Percentiles rank a stretch among this genome's conserved stretches.
phyloP scores from a whole-genome alignment of 2,113 vertebrate genomes.

The Tapirus terrestris region DNA sequence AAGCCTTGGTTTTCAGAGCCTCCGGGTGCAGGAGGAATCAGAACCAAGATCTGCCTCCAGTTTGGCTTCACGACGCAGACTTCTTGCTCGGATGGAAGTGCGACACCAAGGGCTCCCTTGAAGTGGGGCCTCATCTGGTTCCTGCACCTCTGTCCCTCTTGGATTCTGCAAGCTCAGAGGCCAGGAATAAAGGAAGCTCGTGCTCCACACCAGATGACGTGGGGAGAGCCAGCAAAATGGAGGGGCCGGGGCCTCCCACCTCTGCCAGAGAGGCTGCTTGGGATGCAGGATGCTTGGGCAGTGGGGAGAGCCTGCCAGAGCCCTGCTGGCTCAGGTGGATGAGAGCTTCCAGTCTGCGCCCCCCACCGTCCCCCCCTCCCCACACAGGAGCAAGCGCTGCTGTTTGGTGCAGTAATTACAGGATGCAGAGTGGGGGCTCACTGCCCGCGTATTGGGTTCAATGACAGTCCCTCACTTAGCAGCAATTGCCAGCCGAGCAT shows the following conservation, averaged over 20 bases:
- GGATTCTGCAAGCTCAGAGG: not conserved
- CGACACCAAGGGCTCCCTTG: not conserved
- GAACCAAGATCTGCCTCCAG: not conserved
- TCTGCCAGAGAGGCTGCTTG: not conserved
- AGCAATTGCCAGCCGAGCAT: constrained; percentile 71
- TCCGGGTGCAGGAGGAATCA: not conserved
- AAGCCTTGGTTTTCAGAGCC: not conserved
- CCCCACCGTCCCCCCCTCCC: not conserved
- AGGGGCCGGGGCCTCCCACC: not conserved
- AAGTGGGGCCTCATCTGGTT: not conserved
- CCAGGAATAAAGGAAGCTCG: not conserved
- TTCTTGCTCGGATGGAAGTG: rapidly evolving
- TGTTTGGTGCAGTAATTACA: constrained; percentile 76
- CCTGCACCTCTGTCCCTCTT: not conserved
- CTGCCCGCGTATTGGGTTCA: constrained; percentile 11
- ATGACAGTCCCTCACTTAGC: constrained; percentile 75
- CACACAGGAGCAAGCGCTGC: not conserved
- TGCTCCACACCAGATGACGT: rapidly evolving
- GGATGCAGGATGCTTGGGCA: not conserved
- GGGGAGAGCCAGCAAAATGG: not conserved
- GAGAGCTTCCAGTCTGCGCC: constrained; percentile 33
- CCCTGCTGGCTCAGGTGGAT: constrained; percentile 58
- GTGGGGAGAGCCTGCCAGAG: not conserved
- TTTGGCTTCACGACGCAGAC: rapidly evolving
- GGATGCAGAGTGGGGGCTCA: constrained; percentile 15